A percentile compares a stretch with the other conserved stretches of the same genome.
phyloP scores from a whole-genome alignment of 2,113 vertebrate species.

The Trogon melanurus region DNA sequence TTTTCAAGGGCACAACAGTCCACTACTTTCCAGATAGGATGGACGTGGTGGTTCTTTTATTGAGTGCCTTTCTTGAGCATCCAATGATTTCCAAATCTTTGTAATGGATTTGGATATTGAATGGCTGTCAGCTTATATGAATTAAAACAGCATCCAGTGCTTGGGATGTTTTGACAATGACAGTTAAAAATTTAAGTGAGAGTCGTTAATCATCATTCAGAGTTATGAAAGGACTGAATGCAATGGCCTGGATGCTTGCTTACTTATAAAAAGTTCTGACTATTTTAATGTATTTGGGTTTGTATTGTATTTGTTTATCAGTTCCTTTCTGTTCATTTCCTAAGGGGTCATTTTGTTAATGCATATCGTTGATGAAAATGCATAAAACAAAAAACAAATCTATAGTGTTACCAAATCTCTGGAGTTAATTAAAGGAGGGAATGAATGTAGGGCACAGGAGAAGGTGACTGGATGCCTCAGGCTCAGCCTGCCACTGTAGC shows the following conservation, averaged over 20 bases:
- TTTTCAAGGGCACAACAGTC: neutral
- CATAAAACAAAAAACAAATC: neutral
- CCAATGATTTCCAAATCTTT: neutral
- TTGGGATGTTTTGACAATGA: neutral
- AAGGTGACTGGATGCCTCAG: conserved; percentile 29
- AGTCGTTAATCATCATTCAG: neutral
- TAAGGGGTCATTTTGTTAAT: neutral
- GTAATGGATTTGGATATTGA: neutral
- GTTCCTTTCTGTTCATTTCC: neutral
- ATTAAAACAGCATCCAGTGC: neutral
- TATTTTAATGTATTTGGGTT: neutral
- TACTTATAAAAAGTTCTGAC: neutral
- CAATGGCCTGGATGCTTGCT: neutral
- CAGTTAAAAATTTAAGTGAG: neutral
- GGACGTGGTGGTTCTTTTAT: neutral
- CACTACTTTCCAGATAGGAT: neutral
- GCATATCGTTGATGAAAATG: neutral
- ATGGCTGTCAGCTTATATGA: neutral
- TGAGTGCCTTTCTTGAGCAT: neutral
- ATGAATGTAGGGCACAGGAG: neutral
- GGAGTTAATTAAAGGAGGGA: neutral
- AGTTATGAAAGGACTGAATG: neutral
- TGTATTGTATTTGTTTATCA: neutral
- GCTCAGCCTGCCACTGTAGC: neutral
- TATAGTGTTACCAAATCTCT: neutral